Conservation (phyloP, 2,797 vertebrate species). For the Synanceia verrucosa region DNA sequence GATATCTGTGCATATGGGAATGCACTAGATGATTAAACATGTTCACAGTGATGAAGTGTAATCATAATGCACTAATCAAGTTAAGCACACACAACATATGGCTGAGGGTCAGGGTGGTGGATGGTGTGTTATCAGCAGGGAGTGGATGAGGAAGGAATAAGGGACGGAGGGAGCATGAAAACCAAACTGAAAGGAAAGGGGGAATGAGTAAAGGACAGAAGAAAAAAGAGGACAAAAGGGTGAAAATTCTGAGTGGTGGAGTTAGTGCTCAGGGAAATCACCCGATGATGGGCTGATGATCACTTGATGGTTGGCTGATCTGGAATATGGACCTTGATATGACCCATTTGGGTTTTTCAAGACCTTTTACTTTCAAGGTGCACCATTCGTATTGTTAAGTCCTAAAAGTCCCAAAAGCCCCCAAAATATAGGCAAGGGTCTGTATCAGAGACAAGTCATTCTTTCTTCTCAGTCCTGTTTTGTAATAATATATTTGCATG, state of each 20-base stretch:
- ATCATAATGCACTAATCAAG: background rate
- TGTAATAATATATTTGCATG: background rate
- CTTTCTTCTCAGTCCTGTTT: no score
- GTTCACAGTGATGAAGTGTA: background rate
- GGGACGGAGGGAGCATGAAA: background rate
- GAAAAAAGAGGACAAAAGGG: background rate
- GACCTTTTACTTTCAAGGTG: background rate
- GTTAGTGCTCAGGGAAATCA: background rate
- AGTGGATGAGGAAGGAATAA: background rate
- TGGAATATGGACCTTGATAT: conserved; percentile 15
- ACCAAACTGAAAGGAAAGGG: background rate
- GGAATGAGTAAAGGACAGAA: background rate
- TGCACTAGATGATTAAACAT: background rate
- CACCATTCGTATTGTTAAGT: background rate
- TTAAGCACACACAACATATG: conserved; percentile 6
- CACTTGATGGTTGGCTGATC: background rate
- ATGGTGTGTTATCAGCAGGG: background rate
- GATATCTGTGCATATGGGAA: background rate
- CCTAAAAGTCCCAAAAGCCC: background rate
- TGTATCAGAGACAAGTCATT: background rate
- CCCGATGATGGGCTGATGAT: background rate
- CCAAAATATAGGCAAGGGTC: background rate
- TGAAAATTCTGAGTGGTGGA: background rate
- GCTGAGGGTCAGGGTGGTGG: background rate
- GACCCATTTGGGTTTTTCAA: conserved; percentile 2